Evolutionary conservation across 1,140 invertebrate species (phyloP), one percentile per base, ranked within the genome.

Genomic region (Drosophila subpulchrella): DNA sequence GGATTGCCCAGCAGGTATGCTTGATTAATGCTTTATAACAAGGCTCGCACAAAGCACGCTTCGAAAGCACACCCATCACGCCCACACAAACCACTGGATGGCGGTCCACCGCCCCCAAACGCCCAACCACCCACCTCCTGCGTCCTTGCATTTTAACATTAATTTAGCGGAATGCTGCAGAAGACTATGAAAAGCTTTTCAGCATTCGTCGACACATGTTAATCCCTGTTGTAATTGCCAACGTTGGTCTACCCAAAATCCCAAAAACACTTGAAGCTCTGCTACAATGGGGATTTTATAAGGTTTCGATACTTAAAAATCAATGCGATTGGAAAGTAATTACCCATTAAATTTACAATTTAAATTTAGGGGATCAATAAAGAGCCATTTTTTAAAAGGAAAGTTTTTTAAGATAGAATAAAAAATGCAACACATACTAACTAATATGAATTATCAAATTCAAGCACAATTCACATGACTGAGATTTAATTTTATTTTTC

Each of bases 1-100:
- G 34, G 27, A 39, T 47, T 77, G 77, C 77, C 80, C 84, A 89
- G 84, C 84, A 89, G 84, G 84, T 89, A 89, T 89, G 73, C 84
- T 89, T 89, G 84, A 89, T 89, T 89, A 89, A 89, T 89, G 84
- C 84, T 89, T 89, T 89, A 90, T 89, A 89, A 81, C 84, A 78
- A 78, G 56, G 63, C 62, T 78, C 60, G 72, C 53, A 75, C 56
- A 71, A 61, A 73, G 50, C 56, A 36, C 34, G 34, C 42, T 38
- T 38, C 42, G 46, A 71, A 57, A 70, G 58, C 55, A 66, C 58
- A 73, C 58, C 75, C 59, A 48, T 38, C 42, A 39, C 42, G 75
- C 44, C 48, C 15, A 41, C 61, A 75, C 46, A 44, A 70, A 65
- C 78, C 73, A 80, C 61, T 42, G 57, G 54, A 68, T 81, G 60